Evolutionary conservation across 2,888 invertebrate species (phyloP), one percentile per base, ranked within the genome.

Genomic region (Crocallis elinguaria): DNA sequence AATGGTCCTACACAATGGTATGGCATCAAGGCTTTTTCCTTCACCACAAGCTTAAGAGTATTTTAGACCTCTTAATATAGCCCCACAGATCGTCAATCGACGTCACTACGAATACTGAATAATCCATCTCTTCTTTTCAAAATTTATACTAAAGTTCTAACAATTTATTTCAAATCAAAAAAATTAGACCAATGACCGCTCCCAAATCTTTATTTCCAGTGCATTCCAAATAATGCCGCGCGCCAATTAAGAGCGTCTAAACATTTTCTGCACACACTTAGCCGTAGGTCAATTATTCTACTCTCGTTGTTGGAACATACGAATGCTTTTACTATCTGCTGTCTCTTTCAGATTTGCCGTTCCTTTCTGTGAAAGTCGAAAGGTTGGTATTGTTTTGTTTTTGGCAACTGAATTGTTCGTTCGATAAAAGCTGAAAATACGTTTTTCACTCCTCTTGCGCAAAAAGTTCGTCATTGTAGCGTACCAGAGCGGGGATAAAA

Each of bases 301-400:
- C 25, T 5, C 41, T 19, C 54, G 57, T 45, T 38, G 48, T 36
- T 42, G 33, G 21, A 60, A 69, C 67, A 67, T 58, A 57, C 62
- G 56, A 67, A 69, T 33, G 69, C 69, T 69, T 69, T 69, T 64
- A 67, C 43, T 36, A 29, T 30, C 43, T 16, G 32, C 41, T 29
- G 33, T 43, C 49, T 41, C 49, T 37, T 51, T 37, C 17, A 33
- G 19, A 33, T 27, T 27, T 30, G 19, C 48, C 33, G 25, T 49
- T 41, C 41, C 33, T 25, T 5, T 30, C 27, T 27, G 27, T 11
- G 36, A 21, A 11, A 19, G 35, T 29, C 6, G 12, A 5, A 12
- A 12, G 29, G 29, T 11, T 8, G 8, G 23, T 4, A 8, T 23
- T 23, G 23, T 11, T 12, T 29, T 11, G 11, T 29, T 29, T 11